Conservation (phyloP, 64 coral and sea anemone species). For the Montipora sp. region DNA sequence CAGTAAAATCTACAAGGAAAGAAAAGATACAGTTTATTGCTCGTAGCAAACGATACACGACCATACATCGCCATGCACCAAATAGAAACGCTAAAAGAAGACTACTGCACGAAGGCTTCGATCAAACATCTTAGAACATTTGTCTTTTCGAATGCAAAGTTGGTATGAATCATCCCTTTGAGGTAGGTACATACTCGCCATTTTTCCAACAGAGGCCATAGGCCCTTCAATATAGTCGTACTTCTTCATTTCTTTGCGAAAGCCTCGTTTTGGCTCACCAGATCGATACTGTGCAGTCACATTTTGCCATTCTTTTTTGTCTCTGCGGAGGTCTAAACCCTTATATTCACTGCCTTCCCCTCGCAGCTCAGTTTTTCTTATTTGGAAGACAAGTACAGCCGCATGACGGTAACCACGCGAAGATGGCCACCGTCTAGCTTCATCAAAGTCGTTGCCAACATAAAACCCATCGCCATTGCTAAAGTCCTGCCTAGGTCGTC, state of each 20-base stretch:
- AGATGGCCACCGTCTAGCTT: slow-evolving; percentile 4
- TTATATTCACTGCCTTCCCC: not conserved
- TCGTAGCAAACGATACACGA: too few species aligned
- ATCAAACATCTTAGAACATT: slow-evolving; percentile 14
- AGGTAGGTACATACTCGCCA: not conserved
- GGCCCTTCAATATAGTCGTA: slow-evolving; percentile 72
- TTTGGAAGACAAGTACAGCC: slow-evolving; percentile 71
- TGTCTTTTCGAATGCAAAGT: slow-evolving; percentile 35
- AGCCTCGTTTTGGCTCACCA: not conserved
- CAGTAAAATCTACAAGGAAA: too few species aligned
- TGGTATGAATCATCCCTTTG: slow-evolving; percentile 39
- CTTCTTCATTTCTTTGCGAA: not conserved
- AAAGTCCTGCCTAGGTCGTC: slow-evolving; percentile 52
- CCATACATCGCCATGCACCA: too few species aligned
- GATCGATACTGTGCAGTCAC: slow-evolving; percentile 16
- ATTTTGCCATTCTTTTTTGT: slow-evolving; percentile 15
- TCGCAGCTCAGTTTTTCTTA: not conserved
- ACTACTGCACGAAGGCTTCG: slow-evolving; percentile 17
- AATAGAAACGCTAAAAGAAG: not conserved
- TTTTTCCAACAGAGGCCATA: not conserved
- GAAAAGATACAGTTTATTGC: too few species aligned
- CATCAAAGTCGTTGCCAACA: slow-evolving; percentile 10
- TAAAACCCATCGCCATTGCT: slow-evolving; percentile 71
- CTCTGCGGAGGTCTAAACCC: not conserved
- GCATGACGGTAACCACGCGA: not conserved